Evolutionary conservation across 2,797 vertebrate species (phyloP).

Genomic region (Rhodeus uyekii): DNA sequence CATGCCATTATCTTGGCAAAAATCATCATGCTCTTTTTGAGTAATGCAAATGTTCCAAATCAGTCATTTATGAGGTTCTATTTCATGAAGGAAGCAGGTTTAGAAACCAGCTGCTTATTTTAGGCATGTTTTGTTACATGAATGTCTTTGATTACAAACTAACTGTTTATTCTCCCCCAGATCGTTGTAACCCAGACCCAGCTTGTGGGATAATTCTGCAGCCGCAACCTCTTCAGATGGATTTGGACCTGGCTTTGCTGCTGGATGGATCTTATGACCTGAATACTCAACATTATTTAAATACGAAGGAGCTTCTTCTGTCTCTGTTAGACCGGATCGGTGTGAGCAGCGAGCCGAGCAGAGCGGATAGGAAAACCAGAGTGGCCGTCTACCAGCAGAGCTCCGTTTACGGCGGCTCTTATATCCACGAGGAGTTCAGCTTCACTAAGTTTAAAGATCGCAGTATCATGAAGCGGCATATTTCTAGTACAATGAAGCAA

Average conservation of each 20-base stretch:
- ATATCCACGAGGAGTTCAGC: constrained; percentile 74
- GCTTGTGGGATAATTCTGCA: constrained; percentile 59
- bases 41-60: not conserved
- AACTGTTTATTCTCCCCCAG: constrained; percentile 62
- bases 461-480: constrained; percentile 72
- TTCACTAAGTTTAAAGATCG: constrained; percentile 65
- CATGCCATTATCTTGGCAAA: too few species aligned
- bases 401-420: constrained; percentile 56
- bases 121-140: not conserved
- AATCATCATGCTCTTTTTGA: too few species aligned
- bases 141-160: not conserved
- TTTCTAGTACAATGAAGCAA: constrained; percentile 66
- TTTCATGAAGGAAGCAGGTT: not conserved
- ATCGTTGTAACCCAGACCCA: constrained; percentile 73
- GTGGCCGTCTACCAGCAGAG: constrained; percentile 81
- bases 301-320: constrained; percentile 75
- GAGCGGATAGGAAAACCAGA: constrained; percentile 61
- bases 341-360: constrained; percentile 67
- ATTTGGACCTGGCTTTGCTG: constrained; percentile 82
- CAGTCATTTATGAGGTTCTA: not conserved
- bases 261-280: constrained; percentile 80
- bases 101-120: not conserved
- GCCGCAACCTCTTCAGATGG: constrained; percentile 64
- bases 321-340: constrained; percentile 76
- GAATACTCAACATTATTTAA: constrained; percentile 69